Evolutionary conservation across 2,797 vertebrate species (phyloP), one percentile per base, ranked within the genome.

Genomic region (Fratercula arctica): DNA sequence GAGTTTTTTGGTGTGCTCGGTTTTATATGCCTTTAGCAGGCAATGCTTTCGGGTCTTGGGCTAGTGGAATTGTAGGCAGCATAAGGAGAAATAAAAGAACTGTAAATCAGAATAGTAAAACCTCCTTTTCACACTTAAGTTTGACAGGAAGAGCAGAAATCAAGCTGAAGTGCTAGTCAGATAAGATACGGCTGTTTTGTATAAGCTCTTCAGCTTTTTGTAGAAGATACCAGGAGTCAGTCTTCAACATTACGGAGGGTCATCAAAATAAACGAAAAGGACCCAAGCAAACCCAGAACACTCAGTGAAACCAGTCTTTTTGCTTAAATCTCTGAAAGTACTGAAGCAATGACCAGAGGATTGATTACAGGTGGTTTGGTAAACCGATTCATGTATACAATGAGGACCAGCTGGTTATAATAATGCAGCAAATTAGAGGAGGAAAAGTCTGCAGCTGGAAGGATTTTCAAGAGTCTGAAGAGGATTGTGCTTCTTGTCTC

Each of bases 141-240:
- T 95, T 96, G 93, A 87, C 61, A 69, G 79, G 74, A 84, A 45
- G 77, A 80, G 46, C 82, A 51, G 90, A 91, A 97, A 90, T 96
- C 41, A 90, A 85, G 39, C 70, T 96, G 87, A 97, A 96, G 86
- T 33, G 48, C 92, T 82, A 78, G 78, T 93, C 95, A 91, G 81
- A 54, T 90, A 93, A 96, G 73, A 54, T 79, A 56, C 13, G 70
- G 80, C 11, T 82, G 83, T 87, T 86, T 74, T 96, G 33, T 82
- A 45, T 79, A 88, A 76, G 92, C 48, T 92, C 64, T 89, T 93
- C 56, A 90, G 64, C 61, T 95, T 72, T 89, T 90, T 86, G 46
- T 35, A 78, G 73, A 57, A 31, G 31, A 9, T 69, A 31, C 5
- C 25, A 4, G 60, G 64, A 94, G 75, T 91, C 68, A 45, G 61